Percentiles rank a stretch among this genome's conserved stretches.
phyloP scores from a whole-genome alignment of 2,113 vertebrate species.

The Monopterus albus region DNA sequence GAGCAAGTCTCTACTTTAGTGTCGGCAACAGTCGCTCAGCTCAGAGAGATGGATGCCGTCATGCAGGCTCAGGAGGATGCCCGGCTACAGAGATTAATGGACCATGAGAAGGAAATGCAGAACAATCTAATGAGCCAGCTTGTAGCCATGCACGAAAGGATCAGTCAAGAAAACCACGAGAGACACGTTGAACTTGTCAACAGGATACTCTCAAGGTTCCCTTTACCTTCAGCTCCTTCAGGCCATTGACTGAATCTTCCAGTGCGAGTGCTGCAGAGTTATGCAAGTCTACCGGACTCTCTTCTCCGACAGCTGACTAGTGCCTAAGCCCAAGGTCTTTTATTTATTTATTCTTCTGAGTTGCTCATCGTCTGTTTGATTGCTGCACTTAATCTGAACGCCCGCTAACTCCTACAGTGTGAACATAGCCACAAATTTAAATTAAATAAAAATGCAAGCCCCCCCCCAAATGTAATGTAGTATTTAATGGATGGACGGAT shows the following conservation, averaged over 20 bases:
- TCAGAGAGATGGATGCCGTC: conserved; percentile 54
- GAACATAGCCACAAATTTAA: too few species aligned
- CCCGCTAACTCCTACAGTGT: too few species aligned
- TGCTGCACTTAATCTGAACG: too few species aligned
- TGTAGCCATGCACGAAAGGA: conserved; percentile 41
- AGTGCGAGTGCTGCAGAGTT: background rate
- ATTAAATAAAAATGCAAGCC: too few species aligned
- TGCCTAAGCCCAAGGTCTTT: conserved; percentile 19
- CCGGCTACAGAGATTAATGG: conserved; percentile 56
- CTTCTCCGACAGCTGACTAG: conserved; percentile 17
- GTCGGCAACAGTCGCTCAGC: conserved; percentile 33
- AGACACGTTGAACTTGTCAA: conserved; percentile 48
- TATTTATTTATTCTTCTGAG: too few species aligned
- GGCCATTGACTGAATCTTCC: conserved; percentile 10
- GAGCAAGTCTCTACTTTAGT: conserved; percentile 47
- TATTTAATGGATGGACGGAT: too few species aligned
- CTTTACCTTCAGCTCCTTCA: conserved; percentile 17
- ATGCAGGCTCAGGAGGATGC: conserved; percentile 62
- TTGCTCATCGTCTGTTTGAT: too few species aligned
- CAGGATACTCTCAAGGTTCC: conserved; percentile 48
- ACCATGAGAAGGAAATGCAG: conserved; percentile 63
- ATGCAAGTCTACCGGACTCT: background rate
- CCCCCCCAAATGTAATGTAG: too few species aligned
- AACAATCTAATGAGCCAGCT: conserved; percentile 53
- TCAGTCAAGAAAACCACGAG: conserved; percentile 48